Conservation (phyloP, 2,113 vertebrate species). For the Rhinogobius similis region DNA sequence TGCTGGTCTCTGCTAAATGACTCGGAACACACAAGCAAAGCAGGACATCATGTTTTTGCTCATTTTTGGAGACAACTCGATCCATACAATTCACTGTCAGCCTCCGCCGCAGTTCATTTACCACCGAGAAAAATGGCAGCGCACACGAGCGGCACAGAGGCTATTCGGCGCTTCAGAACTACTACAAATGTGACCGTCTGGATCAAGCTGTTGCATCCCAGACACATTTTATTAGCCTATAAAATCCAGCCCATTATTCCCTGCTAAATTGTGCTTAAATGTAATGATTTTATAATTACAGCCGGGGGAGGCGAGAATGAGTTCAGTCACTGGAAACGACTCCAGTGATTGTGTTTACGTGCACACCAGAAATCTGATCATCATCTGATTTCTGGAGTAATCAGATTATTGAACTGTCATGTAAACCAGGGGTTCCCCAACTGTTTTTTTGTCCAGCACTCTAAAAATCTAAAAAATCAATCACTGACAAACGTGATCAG, state of each 20-base stretch:
- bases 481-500: too few species aligned
- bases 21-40: slow-evolving; percentile 3
- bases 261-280: background rate
- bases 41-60: slow-evolving; percentile 16
- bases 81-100: slow-evolving; percentile 8
- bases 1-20: slow-evolving; percentile 69
- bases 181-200: background rate
- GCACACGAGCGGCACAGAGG: background rate
- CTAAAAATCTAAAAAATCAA: too few species aligned
- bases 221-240: background rate
- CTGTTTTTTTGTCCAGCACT: too few species aligned
- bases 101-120: slow-evolving; percentile 9
- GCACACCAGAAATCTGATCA: too few species aligned
- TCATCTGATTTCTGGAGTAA: too few species aligned
- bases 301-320: too few species aligned
- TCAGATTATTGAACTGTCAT: too few species aligned
- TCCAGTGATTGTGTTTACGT: too few species aligned
- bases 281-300: background rate
- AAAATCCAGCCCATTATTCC: background rate
- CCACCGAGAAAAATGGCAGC: slow-evolving; percentile 5
- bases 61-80: slow-evolving; percentile 17
- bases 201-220: background rate
- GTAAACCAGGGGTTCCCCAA: too few species aligned
- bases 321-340: too few species aligned
- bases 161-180: background rate